Base-by-base conservation (phyloP, 2,888 invertebrate species). In the Micropterix aruncella region DNA sequence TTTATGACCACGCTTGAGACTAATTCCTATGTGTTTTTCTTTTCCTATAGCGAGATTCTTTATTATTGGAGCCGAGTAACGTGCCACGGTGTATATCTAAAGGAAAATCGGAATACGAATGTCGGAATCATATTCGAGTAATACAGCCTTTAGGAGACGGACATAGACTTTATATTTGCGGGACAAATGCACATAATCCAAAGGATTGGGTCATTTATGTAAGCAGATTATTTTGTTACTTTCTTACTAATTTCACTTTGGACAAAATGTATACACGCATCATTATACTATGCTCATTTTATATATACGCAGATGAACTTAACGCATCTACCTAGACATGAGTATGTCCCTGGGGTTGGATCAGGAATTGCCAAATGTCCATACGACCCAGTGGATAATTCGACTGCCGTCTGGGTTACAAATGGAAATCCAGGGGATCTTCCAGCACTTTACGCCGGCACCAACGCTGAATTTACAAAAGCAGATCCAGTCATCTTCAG, bases 401-500 rank as follows among this genome's bases (percentile, higher is more conserved):
- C 79, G 53, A 83, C 84, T 2, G 81, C 81, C 3, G 75, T 83
- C 36, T 82, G 80, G 75, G 77, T 80, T 59, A 80, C 78, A 45
- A 60, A 65, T 48, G 82, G 81, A 47, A 82, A 82, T 59, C 79
- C 81, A 44, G 79, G 76, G 45, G 73, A 69, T 37, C 62, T 79
- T 38, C 74, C 79, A 19, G 76, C 79, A 0, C 63, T 84, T 5
- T 84, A 83, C 61, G 76, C 82, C 14, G 84, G 81, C 18, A 83
- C 83, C 18, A 79, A 81, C 51, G 79, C 83, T 0, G 83, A 84
- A 58, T 77, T 80, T 59, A 78, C 78, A 18, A 78, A 79, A 55
- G 78, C 81, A 37, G 83, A 83, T 58, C 79, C 83, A 12, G 75
- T 84, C 50, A 82, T 84, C 56, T 81, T 80, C 57, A 68, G 81